Base-by-base conservation (phyloP, 2,888 invertebrate genomes). In the Standfussiana lucernea region DNA sequence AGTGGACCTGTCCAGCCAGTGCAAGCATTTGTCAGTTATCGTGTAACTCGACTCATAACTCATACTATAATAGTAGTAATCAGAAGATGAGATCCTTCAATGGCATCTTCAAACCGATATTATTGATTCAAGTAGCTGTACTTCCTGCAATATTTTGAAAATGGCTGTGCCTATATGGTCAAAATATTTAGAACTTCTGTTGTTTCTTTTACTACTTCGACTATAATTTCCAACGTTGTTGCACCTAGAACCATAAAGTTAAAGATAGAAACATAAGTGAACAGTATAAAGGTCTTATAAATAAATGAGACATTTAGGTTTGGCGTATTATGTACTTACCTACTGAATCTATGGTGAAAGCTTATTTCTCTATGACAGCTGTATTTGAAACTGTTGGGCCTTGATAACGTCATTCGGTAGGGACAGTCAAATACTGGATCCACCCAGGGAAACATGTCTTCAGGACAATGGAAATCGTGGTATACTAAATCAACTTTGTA, bases 401-500 rank as follows among this genome's bases (percentile, higher is more conserved):
- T 61, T 32, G 59, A 35, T 53, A n/a, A 35, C 21, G 21, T 61
- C 61, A 53, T 13, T 35, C 61, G 35, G 11, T 35, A 24, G 32
- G 11, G 35, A 35, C 61, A 35, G 21, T 61, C 61, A 61, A 21
- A 5, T 21, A 35, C 21, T 18, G 21, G 1, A 8, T 10, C 32
- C 32, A 32, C 0, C 21, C 21, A 5, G 7, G 3, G 35, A 21
- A 21, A 35, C 18, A 13, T 21, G 13, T 24, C 4, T 2, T 7
- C 18, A 35, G 21, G 47, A 61, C 50, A 64, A 50, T 61, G 13
- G 24, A 77, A 40, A 40, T 24, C 2, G 61, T 18, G 7, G 42
- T 32, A 47, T 47, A 56, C n/a, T 15, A 37, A 50, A 71, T 45
- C 45, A 45, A 79, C 11, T 79, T 75, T 56, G 75, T 81, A 79